Evolutionary conservation across 2,113 vertebrate genomes (phyloP), one percentile per base, ranked within the genome.

Genomic region (Xiphophorus maculatus): DNA sequence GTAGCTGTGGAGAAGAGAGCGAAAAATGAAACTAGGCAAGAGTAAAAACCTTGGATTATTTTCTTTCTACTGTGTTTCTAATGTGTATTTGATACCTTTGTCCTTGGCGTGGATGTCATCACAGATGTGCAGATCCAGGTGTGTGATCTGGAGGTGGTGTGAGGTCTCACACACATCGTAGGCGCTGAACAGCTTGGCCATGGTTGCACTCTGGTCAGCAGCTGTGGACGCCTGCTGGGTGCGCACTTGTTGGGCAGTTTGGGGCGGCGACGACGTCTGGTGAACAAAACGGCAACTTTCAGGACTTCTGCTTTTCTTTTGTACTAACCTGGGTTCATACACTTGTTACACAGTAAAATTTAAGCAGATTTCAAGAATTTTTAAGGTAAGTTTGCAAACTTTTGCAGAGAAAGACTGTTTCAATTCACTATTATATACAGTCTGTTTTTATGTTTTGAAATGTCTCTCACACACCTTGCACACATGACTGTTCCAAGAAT

Each of bases 81-180:
- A 48, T 48, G 17, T 48, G 44, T 30, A 3, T 12, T 0, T 7
- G 32, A 19, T 93, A 98, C 98, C 97, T 96, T 96, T 97, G 90
- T 99, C 97, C 90, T 95, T 96, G 65, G 94, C 92, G 69, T 98
- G 96, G 92, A 97, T 97, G 91, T 99, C 98, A 78, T 99, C 98
- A 76, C 98, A 99, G 90, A 99, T 98, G 91, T 99, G 98, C 81
- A 99, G 92, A 91, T 99, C 98, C 42, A 99, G 94, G 88, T 99
- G 97, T 69, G 95, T 98, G 93, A 99, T 96, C 82, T 97, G 95
- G 83, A 99, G 96, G 87, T 99, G 98, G 92, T 99, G 96, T 5
- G 98, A 99, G 3, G 98, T 98, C 92, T 99, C 98, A 4, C 96
- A 96, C 37, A 99, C 98, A 84, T 99, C 96, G 76, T 95, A 96